These are phyloP conservation scores for Cheilosia grossa DNA, from an alignment of 2,888 invertebrate genomes.

Conservation along the genomic window DNA sequence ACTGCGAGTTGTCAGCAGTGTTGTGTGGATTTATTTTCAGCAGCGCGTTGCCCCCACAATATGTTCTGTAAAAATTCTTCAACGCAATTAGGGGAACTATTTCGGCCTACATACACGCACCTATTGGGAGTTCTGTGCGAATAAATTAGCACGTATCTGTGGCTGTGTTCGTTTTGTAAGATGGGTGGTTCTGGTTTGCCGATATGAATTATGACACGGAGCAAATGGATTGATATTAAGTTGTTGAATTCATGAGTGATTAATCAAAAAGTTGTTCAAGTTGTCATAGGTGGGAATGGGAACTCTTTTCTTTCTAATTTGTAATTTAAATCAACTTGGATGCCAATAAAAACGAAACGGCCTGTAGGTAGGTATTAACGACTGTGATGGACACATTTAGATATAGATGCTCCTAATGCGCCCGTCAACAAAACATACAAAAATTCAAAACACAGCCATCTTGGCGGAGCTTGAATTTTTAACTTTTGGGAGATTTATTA, in stretches of 20 bases:
- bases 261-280: slow-evolving; percentile 50
- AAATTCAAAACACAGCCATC: background rate
- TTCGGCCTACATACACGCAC: background rate
- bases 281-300: slow-evolving; percentile 9
- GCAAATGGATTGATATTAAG: slow-evolving; percentile 60
- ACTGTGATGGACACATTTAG: slow-evolving; percentile 6
- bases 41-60: slow-evolving; percentile 40
- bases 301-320: slow-evolving; percentile 23
- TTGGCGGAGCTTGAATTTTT: slow-evolving; percentile 48
- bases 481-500: too few species aligned
- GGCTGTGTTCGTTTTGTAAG: slow-evolving; percentile 41
- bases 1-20: slow-evolving; percentile 51
- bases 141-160: slow-evolving; percentile 54
- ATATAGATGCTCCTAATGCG: slow-evolving; percentile 11
- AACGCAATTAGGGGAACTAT: slow-evolving; percentile 14
- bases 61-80: too few species aligned
- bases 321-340: slow-evolving; percentile 15
- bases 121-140: slow-evolving; percentile 35
- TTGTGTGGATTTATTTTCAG: slow-evolving; percentile 68
- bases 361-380: background rate
- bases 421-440: background rate
- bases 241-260: slow-evolving; percentile 52
- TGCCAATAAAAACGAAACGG: slow-evolving; percentile 10
- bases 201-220: slow-evolving; percentile 29
- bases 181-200: slow-evolving; percentile 17